These are phyloP conservation scores for Xiphophorus maculatus DNA, from an alignment of 2,113 vertebrate genomes.

Conservation along the genomic window DNA sequence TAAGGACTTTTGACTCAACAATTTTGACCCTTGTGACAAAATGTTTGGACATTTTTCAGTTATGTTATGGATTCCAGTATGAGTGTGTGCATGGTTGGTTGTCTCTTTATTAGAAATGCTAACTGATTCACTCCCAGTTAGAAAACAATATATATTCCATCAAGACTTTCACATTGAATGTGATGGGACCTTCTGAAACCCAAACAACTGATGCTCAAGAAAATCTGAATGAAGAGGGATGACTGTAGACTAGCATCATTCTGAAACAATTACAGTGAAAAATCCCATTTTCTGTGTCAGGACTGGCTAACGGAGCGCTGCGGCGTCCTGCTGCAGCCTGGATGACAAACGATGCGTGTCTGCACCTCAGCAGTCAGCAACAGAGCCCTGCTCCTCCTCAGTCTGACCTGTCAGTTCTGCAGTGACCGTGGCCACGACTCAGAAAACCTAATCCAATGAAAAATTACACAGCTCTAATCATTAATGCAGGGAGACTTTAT, in stretches of 20 bases:
- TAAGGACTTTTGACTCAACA: too few relatives aligned
- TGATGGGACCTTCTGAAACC: neutral
- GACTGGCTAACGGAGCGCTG: constrained; percentile 4
- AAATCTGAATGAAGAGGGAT: neutral
- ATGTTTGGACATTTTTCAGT: too few relatives aligned
- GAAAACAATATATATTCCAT: neutral
- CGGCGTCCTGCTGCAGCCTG: neutral
- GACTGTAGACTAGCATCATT: neutral
- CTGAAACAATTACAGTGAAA: neutral
- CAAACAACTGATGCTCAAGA: neutral
- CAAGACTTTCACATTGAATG: neutral
- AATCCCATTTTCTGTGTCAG: neutral
- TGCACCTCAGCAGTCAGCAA: neutral
- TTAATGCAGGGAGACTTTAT: neutral
- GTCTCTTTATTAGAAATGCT: too few relatives aligned
- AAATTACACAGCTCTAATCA: constrained; percentile 12
- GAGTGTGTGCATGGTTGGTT: too few relatives aligned
- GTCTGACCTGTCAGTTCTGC: constrained; percentile 3
- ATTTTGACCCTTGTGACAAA: too few relatives aligned
- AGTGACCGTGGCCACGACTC: constrained; percentile 3
- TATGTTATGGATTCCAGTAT: too few relatives aligned
- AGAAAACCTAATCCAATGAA: neutral
- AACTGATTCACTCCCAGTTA: neutral
- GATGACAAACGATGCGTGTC: constrained; percentile 10
- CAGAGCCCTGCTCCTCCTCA: neutral